These are phyloP conservation scores for Fragum sueziense DNA, from an alignment of 2,888 invertebrate genomes.

Conservation along the genomic window DNA sequence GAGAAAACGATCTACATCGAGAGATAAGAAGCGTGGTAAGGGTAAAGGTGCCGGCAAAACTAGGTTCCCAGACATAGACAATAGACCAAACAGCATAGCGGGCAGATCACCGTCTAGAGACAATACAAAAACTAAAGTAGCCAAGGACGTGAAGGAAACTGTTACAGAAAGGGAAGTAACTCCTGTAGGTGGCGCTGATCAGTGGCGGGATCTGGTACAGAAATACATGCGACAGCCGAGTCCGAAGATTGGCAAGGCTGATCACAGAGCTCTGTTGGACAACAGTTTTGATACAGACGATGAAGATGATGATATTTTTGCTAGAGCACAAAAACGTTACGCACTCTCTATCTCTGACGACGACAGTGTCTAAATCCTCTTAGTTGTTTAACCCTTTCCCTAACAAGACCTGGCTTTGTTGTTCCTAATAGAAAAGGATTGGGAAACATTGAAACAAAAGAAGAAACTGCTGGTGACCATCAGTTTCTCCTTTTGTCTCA, in stretches of 20 bases:
- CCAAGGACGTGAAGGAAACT: slow-evolving; percentile 16
- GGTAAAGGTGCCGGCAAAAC: slow-evolving; percentile 18
- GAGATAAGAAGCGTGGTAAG: slow-evolving; percentile 14
- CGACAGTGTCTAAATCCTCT: slow-evolving; percentile 17
- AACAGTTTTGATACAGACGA: slow-evolving; percentile 63
- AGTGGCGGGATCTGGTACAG: slow-evolving; percentile 56
- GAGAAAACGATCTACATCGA: slow-evolving; percentile 32
- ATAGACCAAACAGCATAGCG: slow-evolving; percentile 30
- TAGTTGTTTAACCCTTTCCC: too few species aligned
- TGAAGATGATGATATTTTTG: slow-evolving; percentile 70
- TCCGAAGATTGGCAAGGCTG: slow-evolving; percentile 46
- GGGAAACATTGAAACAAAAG: too few species aligned
- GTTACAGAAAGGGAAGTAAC: slow-evolving; percentile 38
- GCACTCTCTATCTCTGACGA: slow-evolving; percentile 64
- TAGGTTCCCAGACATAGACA: slow-evolving; percentile 55
- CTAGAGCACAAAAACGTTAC: slow-evolving; percentile 67
- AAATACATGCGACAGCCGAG: slow-evolving; percentile 57
- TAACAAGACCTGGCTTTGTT: too few species aligned
- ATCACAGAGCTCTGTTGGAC: slow-evolving; percentile 52
- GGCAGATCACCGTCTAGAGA: background rate
- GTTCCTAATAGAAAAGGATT: too few species aligned
- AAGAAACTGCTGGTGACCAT: too few species aligned
- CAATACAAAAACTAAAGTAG: background rate
- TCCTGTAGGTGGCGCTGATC: slow-evolving; percentile 35
- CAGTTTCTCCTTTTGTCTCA: too few species aligned